Evolutionary conservation across 2,888 invertebrate genomes (phyloP).

Genomic region (Dugesia japonica): DNA sequence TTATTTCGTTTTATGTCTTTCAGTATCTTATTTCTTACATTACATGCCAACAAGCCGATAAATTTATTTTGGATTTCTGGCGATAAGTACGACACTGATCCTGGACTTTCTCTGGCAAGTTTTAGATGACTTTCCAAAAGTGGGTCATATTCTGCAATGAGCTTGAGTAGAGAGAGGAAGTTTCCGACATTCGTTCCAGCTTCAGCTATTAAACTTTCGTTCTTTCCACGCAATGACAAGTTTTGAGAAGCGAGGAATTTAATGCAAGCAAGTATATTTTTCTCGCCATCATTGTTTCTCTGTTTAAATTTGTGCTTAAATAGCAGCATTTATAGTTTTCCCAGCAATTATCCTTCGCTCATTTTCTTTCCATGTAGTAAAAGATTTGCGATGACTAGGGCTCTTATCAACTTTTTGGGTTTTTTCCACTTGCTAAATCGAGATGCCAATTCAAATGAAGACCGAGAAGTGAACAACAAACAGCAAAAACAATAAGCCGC

Average conservation of each 20-base stretch:
- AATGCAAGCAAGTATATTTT: no score
- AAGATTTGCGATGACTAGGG: not conserved
- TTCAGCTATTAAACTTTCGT: not conserved
- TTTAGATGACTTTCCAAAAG: not conserved
- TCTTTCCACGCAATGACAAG: not conserved
- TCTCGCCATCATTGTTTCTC: not conserved
- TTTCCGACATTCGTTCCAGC: not conserved
- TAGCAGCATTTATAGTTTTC: not conserved
- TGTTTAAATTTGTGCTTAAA: not conserved
- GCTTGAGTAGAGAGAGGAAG: not conserved
- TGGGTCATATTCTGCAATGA: not conserved
- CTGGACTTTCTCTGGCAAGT: not conserved
- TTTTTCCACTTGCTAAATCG: no score
- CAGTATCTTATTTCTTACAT: no score
- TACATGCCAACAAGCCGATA: not conserved
- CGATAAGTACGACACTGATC: not conserved
- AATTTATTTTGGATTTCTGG: not conserved
- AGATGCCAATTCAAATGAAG: no score
- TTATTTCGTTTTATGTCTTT: no score
- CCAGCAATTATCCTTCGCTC: not conserved
- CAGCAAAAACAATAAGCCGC: no score
- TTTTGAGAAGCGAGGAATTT: not conserved
- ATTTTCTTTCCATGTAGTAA: not conserved
- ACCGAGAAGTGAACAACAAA: no score
- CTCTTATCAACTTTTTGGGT: no score